Evolutionary conservation across 2,888 invertebrate genomes (phyloP).

Genomic region (Tiliacea citrago): DNA sequence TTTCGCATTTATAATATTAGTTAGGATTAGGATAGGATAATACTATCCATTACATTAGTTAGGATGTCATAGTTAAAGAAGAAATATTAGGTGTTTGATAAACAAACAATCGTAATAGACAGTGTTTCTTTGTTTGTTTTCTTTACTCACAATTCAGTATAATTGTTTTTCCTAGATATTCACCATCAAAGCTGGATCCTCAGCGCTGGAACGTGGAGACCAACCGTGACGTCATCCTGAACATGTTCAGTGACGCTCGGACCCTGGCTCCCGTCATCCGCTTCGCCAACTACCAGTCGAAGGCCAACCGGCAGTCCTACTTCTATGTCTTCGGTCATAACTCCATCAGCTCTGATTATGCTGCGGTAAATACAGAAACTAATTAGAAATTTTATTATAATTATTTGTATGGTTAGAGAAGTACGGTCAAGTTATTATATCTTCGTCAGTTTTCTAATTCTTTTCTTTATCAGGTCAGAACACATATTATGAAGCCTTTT

Average conservation of each 20-base stretch:
- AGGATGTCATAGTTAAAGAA: too few relatives aligned
- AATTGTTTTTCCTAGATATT: constrained; percentile 83
- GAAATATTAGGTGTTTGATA: neutral
- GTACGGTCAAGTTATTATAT: neutral
- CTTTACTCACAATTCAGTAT: neutral
- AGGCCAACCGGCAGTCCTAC: constrained; percentile 94
- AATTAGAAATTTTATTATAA: too few relatives aligned
- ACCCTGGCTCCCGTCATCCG: constrained; percentile 95
- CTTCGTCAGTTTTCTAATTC: neutral
- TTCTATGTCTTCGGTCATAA: constrained; percentile 97
- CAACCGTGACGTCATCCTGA: constrained; percentile 95
- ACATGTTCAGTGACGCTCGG: constrained; percentile 97
- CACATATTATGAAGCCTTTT: neutral
- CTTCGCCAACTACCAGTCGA: constrained; percentile 94
- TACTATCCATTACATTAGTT: too few relatives aligned
- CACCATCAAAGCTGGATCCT: constrained; percentile 90
- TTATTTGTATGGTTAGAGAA: neutral
- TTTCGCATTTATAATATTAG: too few relatives aligned
- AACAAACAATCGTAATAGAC: neutral
- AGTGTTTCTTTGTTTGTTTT: neutral
- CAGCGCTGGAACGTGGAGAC: constrained; percentile 90
- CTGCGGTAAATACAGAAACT: constrained; percentile 89
- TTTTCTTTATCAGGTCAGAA: neutral
- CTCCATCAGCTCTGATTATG: constrained; percentile 94
- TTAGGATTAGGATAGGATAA: too few relatives aligned